Conservation (phyloP, 1,140 invertebrate genomes). For the Epicauta chinensis region DNA sequence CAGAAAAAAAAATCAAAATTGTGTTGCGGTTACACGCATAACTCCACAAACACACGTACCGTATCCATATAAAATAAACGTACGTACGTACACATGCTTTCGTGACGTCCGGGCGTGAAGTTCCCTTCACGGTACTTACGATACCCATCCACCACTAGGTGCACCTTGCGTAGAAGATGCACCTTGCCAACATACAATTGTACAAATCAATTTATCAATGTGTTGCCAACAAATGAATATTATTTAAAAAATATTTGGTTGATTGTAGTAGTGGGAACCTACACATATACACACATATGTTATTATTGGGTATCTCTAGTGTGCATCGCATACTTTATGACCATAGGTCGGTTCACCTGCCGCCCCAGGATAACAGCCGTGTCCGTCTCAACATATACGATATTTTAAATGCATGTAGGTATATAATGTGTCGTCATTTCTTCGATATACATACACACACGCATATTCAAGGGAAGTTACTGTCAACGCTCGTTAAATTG, state of each 20-base stretch:
- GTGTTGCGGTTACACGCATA: too few relatives aligned
- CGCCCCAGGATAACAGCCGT: constrained; percentile 14
- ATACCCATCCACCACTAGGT: constrained; percentile 2
- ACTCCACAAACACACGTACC: too few relatives aligned
- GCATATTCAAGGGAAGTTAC: constrained; percentile 9
- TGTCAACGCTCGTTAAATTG: constrained; percentile 15
- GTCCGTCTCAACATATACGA: constrained; percentile 1
- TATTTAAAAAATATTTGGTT: not conserved
- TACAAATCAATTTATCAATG: not conserved
- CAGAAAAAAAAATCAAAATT: too few relatives aligned
- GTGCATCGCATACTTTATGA: constrained; percentile 22
- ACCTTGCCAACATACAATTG: constrained; percentile 9
- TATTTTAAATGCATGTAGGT: not conserved
- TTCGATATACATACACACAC: not conserved
- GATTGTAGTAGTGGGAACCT: constrained; percentile 15
- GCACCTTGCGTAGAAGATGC: constrained; percentile 17
- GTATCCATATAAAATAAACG: too few relatives aligned
- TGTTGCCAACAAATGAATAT: not conserved
- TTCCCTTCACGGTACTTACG: constrained; percentile 14
- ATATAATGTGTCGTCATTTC: constrained; percentile 10
- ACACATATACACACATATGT: constrained; percentile 10
- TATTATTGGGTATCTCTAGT: constrained; percentile 18
- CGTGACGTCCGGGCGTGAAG: constrained; percentile 12
- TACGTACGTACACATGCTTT: constrained; percentile 4
- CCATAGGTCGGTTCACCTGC: constrained; percentile 13